Base-by-base conservation (phyloP, 2,113 vertebrate genomes). In the Leptocoma aspasia region DNA sequence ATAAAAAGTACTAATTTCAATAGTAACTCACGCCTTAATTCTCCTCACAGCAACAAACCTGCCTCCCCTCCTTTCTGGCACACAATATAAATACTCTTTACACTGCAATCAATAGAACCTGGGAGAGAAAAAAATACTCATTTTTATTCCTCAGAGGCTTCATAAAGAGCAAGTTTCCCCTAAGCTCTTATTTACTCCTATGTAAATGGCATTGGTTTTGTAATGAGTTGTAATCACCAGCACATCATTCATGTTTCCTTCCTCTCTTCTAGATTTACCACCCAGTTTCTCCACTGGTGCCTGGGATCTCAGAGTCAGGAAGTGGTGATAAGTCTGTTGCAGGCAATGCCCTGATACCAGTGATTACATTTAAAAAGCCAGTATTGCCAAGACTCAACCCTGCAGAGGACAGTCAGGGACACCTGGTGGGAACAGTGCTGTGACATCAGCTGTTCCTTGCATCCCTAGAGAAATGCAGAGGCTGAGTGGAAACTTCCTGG, bases 11-110 rank as follows among this genome's bases (percentile, higher is more conserved):
- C 91, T 98, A 95, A 98, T 98, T 97, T 97, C 90, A 96, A 97
- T 95, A 97, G 97, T 98, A 98, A 98, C 96, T 98, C 98, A 98
- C 52, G 61, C 91, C 95, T 97, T 97, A 97, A 97, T 96, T 97
- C 96, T 97, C 66, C 79, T 91, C 90, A 90, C 64, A 90, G 96
- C 89, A 88, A 92, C 78, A 56, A 65, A 54, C 52, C 72, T 82
- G 69, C 47, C 83, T 56, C 86, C 39, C 39, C 68, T 78, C 57
- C 82, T 78, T 30, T 78, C 88, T 78, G 85, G 89, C 60, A 92
- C 39, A 44, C n/a, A 45, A 50, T 80, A 77, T 64, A 91, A 94
- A 96, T 78, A 84, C 59, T 78, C 54, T 82, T 92, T 88, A 68
- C 5, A 30, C 33, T 11, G n/a, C 66, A 77, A 76, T 44, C 45